A percentile compares a stretch with the other conserved stretches of the same genome.
Conservation (phyloP, 2,113 vertebrate species). For the Empidonax alnorum region DNA sequence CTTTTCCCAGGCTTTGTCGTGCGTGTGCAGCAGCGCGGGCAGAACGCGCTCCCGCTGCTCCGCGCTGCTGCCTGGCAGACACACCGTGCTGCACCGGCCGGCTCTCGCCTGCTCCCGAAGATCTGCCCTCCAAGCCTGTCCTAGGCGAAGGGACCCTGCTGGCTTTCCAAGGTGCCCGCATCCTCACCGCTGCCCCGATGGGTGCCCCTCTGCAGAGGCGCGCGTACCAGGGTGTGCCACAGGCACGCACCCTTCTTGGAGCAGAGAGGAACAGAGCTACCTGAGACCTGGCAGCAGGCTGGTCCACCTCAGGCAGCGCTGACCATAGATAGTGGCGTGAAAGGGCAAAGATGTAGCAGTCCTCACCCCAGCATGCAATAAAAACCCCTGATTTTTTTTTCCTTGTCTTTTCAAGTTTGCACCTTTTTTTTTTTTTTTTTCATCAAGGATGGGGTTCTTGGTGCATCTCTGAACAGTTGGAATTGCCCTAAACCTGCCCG, state of each 20-base stretch:
- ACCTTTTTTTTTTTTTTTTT: not conserved
- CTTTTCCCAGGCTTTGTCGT: not conserved
- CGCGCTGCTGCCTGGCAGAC: not conserved
- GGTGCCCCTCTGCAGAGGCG: not conserved
- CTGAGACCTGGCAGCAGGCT: not conserved
- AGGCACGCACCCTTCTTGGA: no score
- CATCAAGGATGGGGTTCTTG: not conserved
- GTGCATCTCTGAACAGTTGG: not conserved
- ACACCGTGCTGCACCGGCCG: not conserved
- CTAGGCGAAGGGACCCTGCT: not conserved
- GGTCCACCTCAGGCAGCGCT: not conserved
- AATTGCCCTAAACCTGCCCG: not conserved
- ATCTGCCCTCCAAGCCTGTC: not conserved
- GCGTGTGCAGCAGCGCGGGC: not conserved
- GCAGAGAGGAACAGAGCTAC: not conserved
- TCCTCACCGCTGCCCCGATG: not conserved
- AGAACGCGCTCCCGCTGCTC: not conserved
- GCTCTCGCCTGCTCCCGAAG: not conserved
- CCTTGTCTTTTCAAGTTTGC: not conserved
- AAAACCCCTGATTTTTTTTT: rapidly evolving
- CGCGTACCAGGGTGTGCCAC: not conserved
- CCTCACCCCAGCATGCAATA: not conserved
- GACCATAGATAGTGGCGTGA: not conserved
- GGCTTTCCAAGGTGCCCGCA: not conserved
- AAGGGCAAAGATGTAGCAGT: not conserved